phyloP scores from a whole-genome alignment of 2,113 vertebrate species.

The Pygoscelis adeliae region DNA sequence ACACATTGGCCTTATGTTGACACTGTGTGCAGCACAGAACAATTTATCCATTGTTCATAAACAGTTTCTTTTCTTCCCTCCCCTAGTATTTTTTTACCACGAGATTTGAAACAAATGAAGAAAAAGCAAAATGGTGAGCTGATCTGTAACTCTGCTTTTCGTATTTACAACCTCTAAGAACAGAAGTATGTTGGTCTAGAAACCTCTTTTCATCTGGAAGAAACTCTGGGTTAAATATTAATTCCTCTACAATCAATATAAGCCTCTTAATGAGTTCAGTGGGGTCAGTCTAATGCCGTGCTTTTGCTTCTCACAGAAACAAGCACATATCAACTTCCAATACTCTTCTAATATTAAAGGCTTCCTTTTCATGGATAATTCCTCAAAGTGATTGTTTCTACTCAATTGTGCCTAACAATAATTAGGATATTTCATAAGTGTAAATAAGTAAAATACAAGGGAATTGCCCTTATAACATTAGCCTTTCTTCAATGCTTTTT shows the following conservation, averaged over 20 bases:
- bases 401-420: slow-evolving; percentile 30
- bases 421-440: neutral
- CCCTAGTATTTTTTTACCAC: slow-evolving; percentile 4
- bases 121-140: slow-evolving; percentile 31
- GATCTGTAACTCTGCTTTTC: slow-evolving; percentile 47
- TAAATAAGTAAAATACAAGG: slow-evolving; percentile 9
- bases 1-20: neutral
- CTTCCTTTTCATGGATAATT: slow-evolving; percentile 46
- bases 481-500: slow-evolving; percentile 44
- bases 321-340: slow-evolving; percentile 36
- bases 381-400: slow-evolving; percentile 56
- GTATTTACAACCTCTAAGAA: slow-evolving; percentile 58
- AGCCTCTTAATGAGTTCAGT: neutral
- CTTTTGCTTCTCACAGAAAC: slow-evolving; percentile 62
- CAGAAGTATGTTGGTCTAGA: slow-evolving; percentile 35
- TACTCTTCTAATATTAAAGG: slow-evolving; percentile 61
- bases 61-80: neutral
- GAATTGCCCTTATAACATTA: slow-evolving; percentile 21
- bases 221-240: slow-evolving; percentile 44
- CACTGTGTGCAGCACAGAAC: neutral
- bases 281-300: neutral
- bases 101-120: slow-evolving; percentile 46
- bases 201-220: slow-evolving; percentile 58
- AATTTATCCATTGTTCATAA: neutral
- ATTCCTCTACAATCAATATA: neutral